Evolutionary conservation across 2,888 invertebrate species (phyloP).

Genomic region (Scaptomyza polygonia): DNA sequence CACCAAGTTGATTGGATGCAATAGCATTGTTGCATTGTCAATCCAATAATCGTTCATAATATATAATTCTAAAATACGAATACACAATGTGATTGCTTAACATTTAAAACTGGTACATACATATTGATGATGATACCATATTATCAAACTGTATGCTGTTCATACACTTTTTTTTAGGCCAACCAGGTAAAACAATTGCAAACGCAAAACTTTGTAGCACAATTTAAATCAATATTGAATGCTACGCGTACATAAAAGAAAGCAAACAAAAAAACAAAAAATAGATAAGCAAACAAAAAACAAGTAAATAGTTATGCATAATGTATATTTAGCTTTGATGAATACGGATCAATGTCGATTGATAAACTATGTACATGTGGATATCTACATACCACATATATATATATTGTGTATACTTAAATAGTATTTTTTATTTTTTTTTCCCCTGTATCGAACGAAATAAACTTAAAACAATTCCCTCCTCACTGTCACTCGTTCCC

Average conservation of each 20-base stretch:
- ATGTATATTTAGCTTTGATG: constrained; percentile 15
- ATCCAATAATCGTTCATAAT: constrained; percentile 48
- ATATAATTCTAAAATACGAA: constrained; percentile 54
- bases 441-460: constrained; percentile 10
- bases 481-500: constrained; percentile 11
- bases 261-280: background rate
- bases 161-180: constrained; percentile 27
- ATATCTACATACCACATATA: background rate
- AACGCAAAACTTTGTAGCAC: constrained; percentile 39
- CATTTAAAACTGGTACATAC: constrained; percentile 12
- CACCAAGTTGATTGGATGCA: constrained; percentile 28
- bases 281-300: constrained; percentile 18
- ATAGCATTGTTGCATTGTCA: constrained; percentile 1
- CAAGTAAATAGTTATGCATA: constrained; percentile 19
- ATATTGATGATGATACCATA: constrained; percentile 15
- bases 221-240: constrained; percentile 36
- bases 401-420: constrained; percentile 18
- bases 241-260: constrained; percentile 23
- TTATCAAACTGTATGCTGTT: constrained; percentile 29
- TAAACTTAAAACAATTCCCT: constrained; percentile 17
- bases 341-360: constrained; percentile 21
- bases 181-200: constrained; percentile 29
- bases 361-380: constrained; percentile 8
- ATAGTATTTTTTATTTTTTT: constrained; percentile 28
- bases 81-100: constrained; percentile 52